phyloP scores from a whole-genome alignment of 2,888 invertebrate species.

The Electrophaes corylata region DNA sequence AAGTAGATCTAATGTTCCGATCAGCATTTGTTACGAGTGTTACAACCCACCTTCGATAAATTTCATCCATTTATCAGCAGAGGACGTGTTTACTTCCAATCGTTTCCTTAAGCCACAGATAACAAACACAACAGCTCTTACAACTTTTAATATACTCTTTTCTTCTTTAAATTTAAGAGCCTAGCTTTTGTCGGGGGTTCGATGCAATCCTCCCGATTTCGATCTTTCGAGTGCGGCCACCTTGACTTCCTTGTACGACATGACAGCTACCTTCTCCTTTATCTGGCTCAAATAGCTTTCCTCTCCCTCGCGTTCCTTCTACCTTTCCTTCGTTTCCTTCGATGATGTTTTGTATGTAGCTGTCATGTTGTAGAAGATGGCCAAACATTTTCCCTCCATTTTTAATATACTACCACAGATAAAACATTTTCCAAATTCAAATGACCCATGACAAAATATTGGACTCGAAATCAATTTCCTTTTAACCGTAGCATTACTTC shows the following conservation, averaged over 20 bases:
- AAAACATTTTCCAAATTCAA: background rate
- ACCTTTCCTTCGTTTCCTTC: too few species aligned
- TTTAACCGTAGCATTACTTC: slow-evolving; percentile 5
- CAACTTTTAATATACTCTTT: background rate
- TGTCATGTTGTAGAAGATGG: too few species aligned
- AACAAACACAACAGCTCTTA: background rate
- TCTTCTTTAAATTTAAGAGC: too few species aligned
- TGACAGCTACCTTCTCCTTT: too few species aligned
- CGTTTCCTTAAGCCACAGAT: slow-evolving; percentile 13
- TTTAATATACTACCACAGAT: too few species aligned
- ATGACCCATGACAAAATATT: slow-evolving; percentile 6
- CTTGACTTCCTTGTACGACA: too few species aligned
- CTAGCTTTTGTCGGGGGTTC: too few species aligned
- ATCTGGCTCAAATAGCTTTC: too few species aligned
- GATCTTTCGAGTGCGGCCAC: too few species aligned
- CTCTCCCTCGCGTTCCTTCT: too few species aligned
- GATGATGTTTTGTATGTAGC: too few species aligned
- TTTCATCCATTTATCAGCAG: slow-evolving; percentile 18
- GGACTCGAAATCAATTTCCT: slow-evolving; percentile 25
- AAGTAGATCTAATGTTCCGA: slow-evolving; percentile 10
- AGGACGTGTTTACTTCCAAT: slow-evolving; percentile 22
- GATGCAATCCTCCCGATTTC: too few species aligned
- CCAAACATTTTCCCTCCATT: background rate
- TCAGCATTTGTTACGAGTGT: slow-evolving; percentile 14
- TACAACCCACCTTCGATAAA: slow-evolving; percentile 19